A percentile compares a stretch with the other conserved stretches of the same genome.
Evolutionary conservation across 1,140 invertebrate genomes (phyloP).

Genomic region (Scaptomyza hsui): DNA sequence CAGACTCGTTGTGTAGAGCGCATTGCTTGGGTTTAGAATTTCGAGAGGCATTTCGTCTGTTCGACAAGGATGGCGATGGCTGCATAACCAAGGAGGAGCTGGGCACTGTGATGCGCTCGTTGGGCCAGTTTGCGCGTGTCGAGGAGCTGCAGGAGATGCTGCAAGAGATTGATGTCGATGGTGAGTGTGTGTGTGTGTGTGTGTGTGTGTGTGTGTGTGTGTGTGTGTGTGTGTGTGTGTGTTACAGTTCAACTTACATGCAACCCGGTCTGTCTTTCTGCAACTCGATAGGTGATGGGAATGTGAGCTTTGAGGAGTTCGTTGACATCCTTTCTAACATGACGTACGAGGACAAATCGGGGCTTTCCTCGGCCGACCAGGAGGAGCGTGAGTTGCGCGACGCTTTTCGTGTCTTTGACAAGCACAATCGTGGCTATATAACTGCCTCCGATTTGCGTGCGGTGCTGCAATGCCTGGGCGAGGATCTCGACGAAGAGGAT

Average conservation of each 20-base stretch:
- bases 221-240: slow-evolving; percentile 85
- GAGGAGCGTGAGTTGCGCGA: slow-evolving; percentile 94
- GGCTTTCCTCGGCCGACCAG: slow-evolving; percentile 87
- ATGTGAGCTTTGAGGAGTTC: slow-evolving; percentile 96
- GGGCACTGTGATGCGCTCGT: slow-evolving; percentile 92
- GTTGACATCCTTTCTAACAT: slow-evolving; percentile 95
- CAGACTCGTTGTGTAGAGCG: background rate
- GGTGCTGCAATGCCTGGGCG: slow-evolving; percentile 92
- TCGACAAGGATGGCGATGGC: slow-evolving; percentile 95
- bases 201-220: slow-evolving; percentile 84
- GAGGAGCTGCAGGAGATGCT: slow-evolving; percentile 94
- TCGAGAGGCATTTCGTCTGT: slow-evolving; percentile 93
- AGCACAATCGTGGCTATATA: slow-evolving; percentile 94
- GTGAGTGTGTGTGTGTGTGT: slow-evolving; percentile 84
- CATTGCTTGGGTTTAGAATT: slow-evolving; percentile 86
- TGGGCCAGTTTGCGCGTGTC: slow-evolving; percentile 93
- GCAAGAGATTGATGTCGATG: slow-evolving; percentile 95
- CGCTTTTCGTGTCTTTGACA: slow-evolving; percentile 94
- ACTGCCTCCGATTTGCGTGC: slow-evolving; percentile 93
- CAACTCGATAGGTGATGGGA: slow-evolving; percentile 90
- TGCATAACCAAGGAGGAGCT: slow-evolving; percentile 94
- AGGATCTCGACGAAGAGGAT: slow-evolving; percentile 93
- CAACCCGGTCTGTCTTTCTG: background rate
- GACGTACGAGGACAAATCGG: slow-evolving; percentile 86
- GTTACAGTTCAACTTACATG: background rate